Percentiles rank a stretch among this genome's conserved stretches.
Evolutionary conservation across 2,797 vertebrate genomes (phyloP).

Genomic region (Cossypha heuglini): DNA sequence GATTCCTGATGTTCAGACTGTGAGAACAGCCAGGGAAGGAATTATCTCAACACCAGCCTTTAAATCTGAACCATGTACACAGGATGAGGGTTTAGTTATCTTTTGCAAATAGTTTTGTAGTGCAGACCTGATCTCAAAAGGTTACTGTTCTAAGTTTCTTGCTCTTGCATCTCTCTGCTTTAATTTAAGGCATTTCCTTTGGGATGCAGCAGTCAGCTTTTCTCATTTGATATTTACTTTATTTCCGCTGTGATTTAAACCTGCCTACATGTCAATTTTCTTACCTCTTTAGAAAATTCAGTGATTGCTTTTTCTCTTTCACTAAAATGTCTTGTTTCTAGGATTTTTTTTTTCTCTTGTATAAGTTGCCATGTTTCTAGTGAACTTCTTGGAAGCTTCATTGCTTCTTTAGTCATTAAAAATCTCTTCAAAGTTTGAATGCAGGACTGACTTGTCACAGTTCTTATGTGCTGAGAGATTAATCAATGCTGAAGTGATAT

Average conservation of each 20-base stretch:
- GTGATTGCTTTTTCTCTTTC: not conserved
- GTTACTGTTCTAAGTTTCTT: not conserved
- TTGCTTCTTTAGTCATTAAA: not conserved
- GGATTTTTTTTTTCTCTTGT: not conserved
- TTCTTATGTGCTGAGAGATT: not conserved
- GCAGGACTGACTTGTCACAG: not conserved
- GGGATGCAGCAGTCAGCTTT: not conserved
- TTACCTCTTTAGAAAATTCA: not conserved
- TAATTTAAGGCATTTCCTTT: conserved; percentile 31
- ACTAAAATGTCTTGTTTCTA: not conserved
- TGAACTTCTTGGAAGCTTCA: not conserved
- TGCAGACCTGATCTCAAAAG: conserved; percentile 15
- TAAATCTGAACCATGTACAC: not conserved
- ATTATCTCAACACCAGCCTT: not conserved
- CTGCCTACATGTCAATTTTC: conserved; percentile 3
- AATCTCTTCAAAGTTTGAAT: not conserved
- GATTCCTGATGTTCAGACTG: not conserved
- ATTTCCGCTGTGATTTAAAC: conserved; percentile 34
- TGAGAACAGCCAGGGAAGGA: not conserved
- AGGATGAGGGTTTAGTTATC: not conserved
- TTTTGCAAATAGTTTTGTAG: not conserved
- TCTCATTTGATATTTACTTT: conserved; percentile 53
- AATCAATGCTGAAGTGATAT: not conserved
- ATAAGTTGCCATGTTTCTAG: not conserved
- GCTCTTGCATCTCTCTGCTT: not conserved